Evolutionary conservation across 2,888 invertebrate species (phyloP).

Genomic region (Notodonta dromedarius): DNA sequence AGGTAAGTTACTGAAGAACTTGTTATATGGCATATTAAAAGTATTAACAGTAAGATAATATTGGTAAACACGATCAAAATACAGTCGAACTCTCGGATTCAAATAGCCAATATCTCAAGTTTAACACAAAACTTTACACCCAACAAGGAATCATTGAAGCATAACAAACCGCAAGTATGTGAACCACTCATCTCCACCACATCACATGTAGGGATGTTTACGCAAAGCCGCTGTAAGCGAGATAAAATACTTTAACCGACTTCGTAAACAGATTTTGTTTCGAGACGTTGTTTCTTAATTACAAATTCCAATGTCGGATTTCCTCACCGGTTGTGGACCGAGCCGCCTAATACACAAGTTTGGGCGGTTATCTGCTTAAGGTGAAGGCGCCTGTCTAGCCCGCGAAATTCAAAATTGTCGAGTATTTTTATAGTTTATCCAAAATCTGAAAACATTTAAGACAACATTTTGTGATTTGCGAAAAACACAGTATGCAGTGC

Average conservation of each 20-base stretch:
- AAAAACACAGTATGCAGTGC: no score
- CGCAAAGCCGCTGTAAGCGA: conserved; percentile 45
- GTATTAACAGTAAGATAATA: no score
- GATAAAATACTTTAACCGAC: conserved; percentile 60
- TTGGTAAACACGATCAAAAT: not conserved
- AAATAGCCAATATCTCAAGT: not conserved
- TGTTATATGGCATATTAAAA: no score
- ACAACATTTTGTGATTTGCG: no score
- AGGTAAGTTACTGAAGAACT: no score
- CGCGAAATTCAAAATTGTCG: no score
- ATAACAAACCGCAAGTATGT: conserved; percentile 38
- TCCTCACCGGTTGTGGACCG: conserved; percentile 41
- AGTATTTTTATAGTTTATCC: no score
- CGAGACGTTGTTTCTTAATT: conserved; percentile 72
- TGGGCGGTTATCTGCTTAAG: conserved; percentile 55
- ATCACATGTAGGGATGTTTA: conserved; percentile 37
- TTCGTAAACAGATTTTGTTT: conserved; percentile 69
- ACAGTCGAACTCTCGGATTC: not conserved
- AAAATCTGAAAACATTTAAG: no score
- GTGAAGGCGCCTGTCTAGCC: no score
- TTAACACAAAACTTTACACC: conserved; percentile 19
- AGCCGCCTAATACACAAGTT: conserved; percentile 53
- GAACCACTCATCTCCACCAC: conserved; percentile 49
- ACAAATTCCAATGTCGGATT: conserved; percentile 68
- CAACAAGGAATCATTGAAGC: conserved; percentile 36